Conservation (phyloP, 2,888 invertebrate species). For the Epirrita christyi region DNA sequence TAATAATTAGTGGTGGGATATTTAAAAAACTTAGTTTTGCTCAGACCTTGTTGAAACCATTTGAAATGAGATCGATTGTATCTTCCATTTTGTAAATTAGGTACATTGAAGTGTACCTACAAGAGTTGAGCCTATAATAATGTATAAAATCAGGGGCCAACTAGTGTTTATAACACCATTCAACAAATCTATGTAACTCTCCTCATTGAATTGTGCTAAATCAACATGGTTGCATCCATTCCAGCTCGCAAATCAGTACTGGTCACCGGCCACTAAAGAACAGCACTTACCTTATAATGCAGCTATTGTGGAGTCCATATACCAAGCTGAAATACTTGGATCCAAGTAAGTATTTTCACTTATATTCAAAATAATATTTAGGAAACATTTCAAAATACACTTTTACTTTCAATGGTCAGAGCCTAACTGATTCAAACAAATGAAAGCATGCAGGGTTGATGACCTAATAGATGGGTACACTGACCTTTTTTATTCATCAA, state of each 20-base stretch:
- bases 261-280: conserved; percentile 93
- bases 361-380: conserved; percentile 6
- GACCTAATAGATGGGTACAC: conserved; percentile 69
- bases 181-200: conserved; percentile 72
- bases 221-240: conserved; percentile 70
- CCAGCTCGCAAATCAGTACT: conserved; percentile 95
- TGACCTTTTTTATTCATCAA: conserved; percentile 72
- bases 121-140: conserved; percentile 2
- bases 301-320: conserved; percentile 94
- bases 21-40: neutral
- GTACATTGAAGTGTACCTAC: neutral
- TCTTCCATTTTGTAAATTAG: neutral
- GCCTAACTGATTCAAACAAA: conserved; percentile 75
- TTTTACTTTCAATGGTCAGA: conserved; percentile 53
- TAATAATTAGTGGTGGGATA: too few relatives aligned
- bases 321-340: conserved; percentile 93
- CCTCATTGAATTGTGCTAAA: conserved; percentile 72
- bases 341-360: conserved; percentile 86
- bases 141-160: conserved; percentile 54
- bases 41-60: neutral
- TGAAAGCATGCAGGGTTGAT: conserved; percentile 67
- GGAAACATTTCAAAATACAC: conserved; percentile 30
- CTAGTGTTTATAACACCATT: conserved; percentile 60
- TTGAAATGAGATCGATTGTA: neutral
- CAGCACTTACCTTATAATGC: conserved; percentile 90